phyloP scores from a whole-genome alignment of 1,140 invertebrate genomes.

The Magallana angulata region DNA sequence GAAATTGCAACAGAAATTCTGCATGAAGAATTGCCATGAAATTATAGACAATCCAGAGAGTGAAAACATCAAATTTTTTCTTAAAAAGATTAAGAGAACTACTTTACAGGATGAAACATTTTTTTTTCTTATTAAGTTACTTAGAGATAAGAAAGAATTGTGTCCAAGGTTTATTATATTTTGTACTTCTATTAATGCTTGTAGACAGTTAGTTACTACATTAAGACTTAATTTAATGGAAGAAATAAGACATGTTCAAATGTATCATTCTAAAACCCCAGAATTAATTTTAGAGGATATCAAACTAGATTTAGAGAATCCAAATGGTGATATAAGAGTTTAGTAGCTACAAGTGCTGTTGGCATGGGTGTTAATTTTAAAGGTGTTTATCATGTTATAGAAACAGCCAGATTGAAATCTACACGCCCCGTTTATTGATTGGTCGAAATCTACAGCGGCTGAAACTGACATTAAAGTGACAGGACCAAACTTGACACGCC shows the following conservation, averaged over 20 bases:
- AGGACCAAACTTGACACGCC: too few species aligned
- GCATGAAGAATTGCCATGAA: slow-evolving; percentile 21
- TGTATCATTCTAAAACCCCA: slow-evolving; percentile 52
- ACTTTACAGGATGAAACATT: not conserved
- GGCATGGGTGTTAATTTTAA: too few species aligned
- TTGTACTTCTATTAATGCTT: slow-evolving; percentile 9
- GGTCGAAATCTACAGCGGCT: too few species aligned
- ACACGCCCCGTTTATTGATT: too few species aligned
- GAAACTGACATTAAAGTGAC: too few species aligned
- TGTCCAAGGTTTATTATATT: not conserved
- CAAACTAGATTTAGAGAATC: not conserved
- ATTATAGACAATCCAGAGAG: slow-evolving; percentile 45
- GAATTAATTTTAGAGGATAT: slow-evolving; percentile 48
- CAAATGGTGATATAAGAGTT: slow-evolving; percentile 31
- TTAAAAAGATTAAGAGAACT: slow-evolving; percentile 29
- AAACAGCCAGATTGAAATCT: too few species aligned
- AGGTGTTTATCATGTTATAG: not conserved
- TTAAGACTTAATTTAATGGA: not conserved
- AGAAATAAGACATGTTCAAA: slow-evolving; percentile 5
- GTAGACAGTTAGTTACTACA: not conserved
- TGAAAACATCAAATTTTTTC: slow-evolving; percentile 55
- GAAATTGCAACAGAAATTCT: slow-evolving; percentile 33
- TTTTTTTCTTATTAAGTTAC: not conserved
- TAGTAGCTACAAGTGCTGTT: slow-evolving; percentile 44
- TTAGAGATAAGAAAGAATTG: slow-evolving; percentile 1